Conservation (phyloP, 2,797 vertebrate genomes). For the Ambastaia sidthimunki region DNA sequence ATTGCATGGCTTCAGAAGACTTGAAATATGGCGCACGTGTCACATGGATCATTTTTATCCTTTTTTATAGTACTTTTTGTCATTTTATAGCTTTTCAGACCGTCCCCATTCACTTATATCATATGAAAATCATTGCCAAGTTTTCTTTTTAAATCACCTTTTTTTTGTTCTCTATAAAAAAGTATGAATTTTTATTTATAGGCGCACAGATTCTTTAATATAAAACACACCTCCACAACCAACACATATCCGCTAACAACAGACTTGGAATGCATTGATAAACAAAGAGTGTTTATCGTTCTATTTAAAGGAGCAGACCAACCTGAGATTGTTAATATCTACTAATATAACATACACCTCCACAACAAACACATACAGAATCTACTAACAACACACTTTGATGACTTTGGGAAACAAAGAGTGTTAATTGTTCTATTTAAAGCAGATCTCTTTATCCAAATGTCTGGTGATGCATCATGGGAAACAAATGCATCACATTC, state of each 20-base stretch:
- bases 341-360: slow-evolving; percentile 23
- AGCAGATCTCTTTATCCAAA: slow-evolving; percentile 7
- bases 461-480: slow-evolving; percentile 8
- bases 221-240: slow-evolving; percentile 23
- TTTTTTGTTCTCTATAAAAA: not conserved
- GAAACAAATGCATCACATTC: slow-evolving; percentile 15
- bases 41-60: not conserved
- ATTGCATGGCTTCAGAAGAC: not conserved
- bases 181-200: not conserved
- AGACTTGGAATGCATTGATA: slow-evolving; percentile 25
- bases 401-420: slow-evolving; percentile 2
- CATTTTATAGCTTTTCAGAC: not conserved
- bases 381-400: slow-evolving; percentile 24
- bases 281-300: slow-evolving; percentile 24
- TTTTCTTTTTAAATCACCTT: not conserved
- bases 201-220: not conserved
- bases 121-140: not conserved
- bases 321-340: not conserved
- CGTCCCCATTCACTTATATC: not conserved
- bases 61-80: not conserved
- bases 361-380: slow-evolving; percentile 32
- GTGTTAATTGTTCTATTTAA: slow-evolving; percentile 25
- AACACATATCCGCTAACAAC: slow-evolving; percentile 31
- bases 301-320: slow-evolving; percentile 29
- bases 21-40: not conserved